Evolutionary conservation across 2,113 vertebrate species (phyloP), one percentile per base, ranked within the genome.

Genomic region (Noctilio leporinus): DNA sequence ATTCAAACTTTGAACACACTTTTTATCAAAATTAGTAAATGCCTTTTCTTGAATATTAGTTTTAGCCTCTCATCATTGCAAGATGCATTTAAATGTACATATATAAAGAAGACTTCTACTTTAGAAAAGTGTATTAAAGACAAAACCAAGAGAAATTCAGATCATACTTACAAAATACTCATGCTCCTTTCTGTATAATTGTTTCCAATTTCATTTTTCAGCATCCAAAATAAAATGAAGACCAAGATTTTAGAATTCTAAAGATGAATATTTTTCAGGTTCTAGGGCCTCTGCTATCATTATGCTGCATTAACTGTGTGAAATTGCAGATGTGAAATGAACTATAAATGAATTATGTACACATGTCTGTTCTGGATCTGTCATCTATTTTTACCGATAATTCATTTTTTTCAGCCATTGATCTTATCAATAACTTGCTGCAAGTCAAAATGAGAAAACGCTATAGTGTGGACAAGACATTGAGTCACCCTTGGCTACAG

Each of bases 361-460:
- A 80, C n/a, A n/a, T n/a, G n/a, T n/a, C n/a, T 76, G 20, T 80
- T 94, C 5, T 12, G 43, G 53, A 81, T 77, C n/a, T 77, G 10
- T 80, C 94, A 85, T 84, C 40, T 94, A 1, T 90, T 81, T 97
- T 95, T 90, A 93, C 69, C 35, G 88, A 96, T 92, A 35, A 75
- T 93, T 95, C n/a, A n/a, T 98, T 97, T 93, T 96, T 99, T 97
- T 26, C 98, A 99, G 99, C 99, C 92, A 99, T 99, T 91, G 99
- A 99, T 98, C 99, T 99, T 97, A 99, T 99, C 97, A 99, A 99
- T 98, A 99, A 99, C 98, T 98, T 99, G 96, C 98, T 99, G 97
- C 99, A 99, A 98, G 99, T 99, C 82, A 99, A 99, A 99, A 99
- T 99, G 99, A 99, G 99, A 98, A 99, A 99, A 97, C 98, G 99